These are phyloP conservation scores for Clivina fossor DNA, from an alignment of 2,888 invertebrate species.

Conservation along the genomic window DNA sequence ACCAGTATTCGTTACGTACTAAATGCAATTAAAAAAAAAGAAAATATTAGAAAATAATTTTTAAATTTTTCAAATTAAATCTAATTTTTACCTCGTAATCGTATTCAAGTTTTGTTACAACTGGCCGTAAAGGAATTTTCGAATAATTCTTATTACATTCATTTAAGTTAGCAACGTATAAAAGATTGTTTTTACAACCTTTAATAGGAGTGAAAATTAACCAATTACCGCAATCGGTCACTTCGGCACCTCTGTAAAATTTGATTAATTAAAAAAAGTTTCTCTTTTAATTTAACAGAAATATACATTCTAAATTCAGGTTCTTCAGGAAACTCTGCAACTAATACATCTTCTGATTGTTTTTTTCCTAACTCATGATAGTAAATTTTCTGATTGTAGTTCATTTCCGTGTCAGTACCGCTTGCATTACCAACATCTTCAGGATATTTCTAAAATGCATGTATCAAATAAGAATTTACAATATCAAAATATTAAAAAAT, in stretches of 20 bases:
- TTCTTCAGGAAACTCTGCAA: conserved; percentile 87
- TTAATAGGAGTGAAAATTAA: conserved; percentile 80
- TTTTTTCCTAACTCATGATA: conserved; percentile 87
- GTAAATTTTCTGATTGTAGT: conserved; percentile 89
- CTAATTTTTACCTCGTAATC: conserved; percentile 78
- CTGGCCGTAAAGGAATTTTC: conserved; percentile 70
- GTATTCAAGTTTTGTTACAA: conserved; percentile 88
- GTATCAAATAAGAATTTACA: conserved; percentile 11
- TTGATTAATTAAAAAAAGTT: conserved; percentile 17
- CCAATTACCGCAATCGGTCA: conserved; percentile 91
- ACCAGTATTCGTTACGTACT: conserved; percentile 90
- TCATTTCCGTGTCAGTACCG: conserved; percentile 87
- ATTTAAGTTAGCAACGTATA: conserved; percentile 81
- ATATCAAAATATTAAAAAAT: conserved; percentile 9
- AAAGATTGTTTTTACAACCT: conserved; percentile 89
- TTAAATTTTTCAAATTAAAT: conserved; percentile 7
- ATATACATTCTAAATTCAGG: conserved; percentile 89
- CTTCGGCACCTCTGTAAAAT: conserved; percentile 71
- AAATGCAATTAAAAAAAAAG: conserved; percentile 45
- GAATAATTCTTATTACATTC: conserved; percentile 64
- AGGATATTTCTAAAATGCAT: conserved; percentile 72
- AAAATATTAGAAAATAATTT: conserved; percentile 7
- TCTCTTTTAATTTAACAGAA: conserved; percentile 15
- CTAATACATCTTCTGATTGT: conserved; percentile 83
- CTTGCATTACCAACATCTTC: conserved; percentile 80